These are phyloP conservation scores for Nysson spinosus DNA, from an alignment of 2,888 invertebrate species.

Conservation along the genomic window DNA sequence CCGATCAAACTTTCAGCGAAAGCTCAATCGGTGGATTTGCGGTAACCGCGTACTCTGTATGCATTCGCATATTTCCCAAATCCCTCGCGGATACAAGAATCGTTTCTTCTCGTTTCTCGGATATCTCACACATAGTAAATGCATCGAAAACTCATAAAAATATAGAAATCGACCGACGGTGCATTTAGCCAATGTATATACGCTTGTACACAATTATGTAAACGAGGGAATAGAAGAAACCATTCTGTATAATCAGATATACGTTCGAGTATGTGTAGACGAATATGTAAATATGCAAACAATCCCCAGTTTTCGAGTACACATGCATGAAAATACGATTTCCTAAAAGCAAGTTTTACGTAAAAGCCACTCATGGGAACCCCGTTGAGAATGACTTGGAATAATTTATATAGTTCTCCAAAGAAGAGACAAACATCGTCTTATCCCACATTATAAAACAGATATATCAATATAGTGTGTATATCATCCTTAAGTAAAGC, in stretches of 20 bases:
- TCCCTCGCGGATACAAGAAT: conserved; percentile 32
- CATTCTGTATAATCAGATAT: too few relatives aligned
- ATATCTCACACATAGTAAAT: conserved; percentile 26
- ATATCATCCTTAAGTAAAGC: too few relatives aligned
- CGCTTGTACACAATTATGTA: conserved; percentile 11
- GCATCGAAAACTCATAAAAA: conserved; percentile 39
- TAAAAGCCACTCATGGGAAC: conserved; percentile 42
- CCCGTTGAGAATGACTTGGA: conserved; percentile 56
- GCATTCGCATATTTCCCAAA: conserved; percentile 36
- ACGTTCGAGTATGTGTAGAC: too few relatives aligned
- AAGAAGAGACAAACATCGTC: conserved; percentile 51
- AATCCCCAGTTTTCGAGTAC: too few relatives aligned
- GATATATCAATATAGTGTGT: too few relatives aligned
- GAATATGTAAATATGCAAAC: conserved; percentile 6
- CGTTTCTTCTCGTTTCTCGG: conserved; percentile 25
- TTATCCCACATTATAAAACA: too few relatives aligned
- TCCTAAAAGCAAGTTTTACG: background rate
- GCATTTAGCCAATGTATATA: conserved; percentile 9
- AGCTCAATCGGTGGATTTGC: conserved; percentile 41
- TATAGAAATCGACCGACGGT: conserved; percentile 4
- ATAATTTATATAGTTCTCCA: conserved; percentile 67
- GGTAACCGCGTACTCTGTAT: conserved; percentile 36
- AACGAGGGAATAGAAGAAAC: too few relatives aligned
- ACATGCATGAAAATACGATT: background rate
- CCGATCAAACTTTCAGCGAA: conserved; percentile 34